Base-by-base conservation (phyloP, 1,140 invertebrate genomes). In the Phortica variegata region DNA sequence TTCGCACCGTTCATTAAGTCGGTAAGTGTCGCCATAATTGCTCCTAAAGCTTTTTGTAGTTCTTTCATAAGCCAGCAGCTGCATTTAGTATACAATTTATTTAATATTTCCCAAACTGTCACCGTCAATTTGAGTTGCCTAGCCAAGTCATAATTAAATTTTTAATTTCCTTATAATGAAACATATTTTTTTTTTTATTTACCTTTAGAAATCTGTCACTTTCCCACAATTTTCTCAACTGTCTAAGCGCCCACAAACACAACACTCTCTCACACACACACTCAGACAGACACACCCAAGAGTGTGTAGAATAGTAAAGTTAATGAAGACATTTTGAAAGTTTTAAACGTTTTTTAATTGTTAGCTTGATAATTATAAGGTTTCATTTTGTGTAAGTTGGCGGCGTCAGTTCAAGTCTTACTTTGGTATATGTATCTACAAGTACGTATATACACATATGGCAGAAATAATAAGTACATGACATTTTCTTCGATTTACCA, bases 291-390 rank as follows among this genome's bases (percentile, higher is more conserved):
- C 26, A 23, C n/a, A 1, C 15, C 3, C 10, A 34, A 34, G 33
- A 15, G 33, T 3, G 33, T 16, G 8, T 8, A 18, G 10, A 19
- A 38, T 8, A 12, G 13, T 18, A 33, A 32, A 17, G 9, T 49
- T 68, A 66, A 68, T 68, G 60, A 69, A 68, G 63, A 54, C 47
- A 68, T 68, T 68, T 63, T 49, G 57, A 68, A 68, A 68, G 57
- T 60, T 43, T 52, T 41, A 61, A 68, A 68, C 48, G 60, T 63
- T 63, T 68, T 68, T 58, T 68, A 68, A 68, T 68, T 69, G 63
- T 38, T 53, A 58, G 54, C 56, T 63, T 46, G 39, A 29, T 46
- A 44, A 49, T 36, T 69, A 58, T 68, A 68, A 68, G 49, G 51
- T 15, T 34, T 8, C 13, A 34, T 6, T 6, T 34, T 9, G 32